Percentiles rank a stretch among this genome's conserved stretches.
Evolutionary conservation across 2,888 invertebrate species (phyloP).

Genomic region (Spisula solida): DNA sequence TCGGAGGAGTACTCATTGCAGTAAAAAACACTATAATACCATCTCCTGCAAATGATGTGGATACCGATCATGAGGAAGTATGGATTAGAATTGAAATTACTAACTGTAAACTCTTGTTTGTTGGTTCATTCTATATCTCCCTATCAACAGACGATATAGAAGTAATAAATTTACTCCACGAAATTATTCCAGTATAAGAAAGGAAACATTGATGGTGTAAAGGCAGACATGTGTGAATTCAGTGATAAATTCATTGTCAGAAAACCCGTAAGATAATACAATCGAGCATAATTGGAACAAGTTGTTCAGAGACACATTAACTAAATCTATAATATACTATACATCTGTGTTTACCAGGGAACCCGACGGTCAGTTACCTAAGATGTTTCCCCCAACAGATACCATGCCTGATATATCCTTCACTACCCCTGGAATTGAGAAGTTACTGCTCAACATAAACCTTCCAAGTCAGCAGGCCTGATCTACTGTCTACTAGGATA

Average conservation of each 20-base stretch:
- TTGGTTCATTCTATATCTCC: slow-evolving; percentile 17
- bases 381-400: slow-evolving; percentile 21
- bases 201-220: slow-evolving; percentile 37
- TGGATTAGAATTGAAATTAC: neutral
- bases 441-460: too few relatives aligned
- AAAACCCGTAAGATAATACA: slow-evolving; percentile 24
- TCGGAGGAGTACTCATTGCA: slow-evolving; percentile 7
- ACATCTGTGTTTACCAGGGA: slow-evolving; percentile 57
- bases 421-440: slow-evolving; percentile 40
- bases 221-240: neutral
- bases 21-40: slow-evolving; percentile 19
- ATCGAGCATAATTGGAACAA: too few relatives aligned
- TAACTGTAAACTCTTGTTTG: neutral
- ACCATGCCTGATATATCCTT: slow-evolving; percentile 47
- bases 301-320: slow-evolving; percentile 38
- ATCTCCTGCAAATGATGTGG: neutral
- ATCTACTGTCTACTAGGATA: too few relatives aligned
- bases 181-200: slow-evolving; percentile 54
- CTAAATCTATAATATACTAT: slow-evolving; percentile 41
- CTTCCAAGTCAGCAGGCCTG: too few relatives aligned
- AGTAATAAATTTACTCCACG: slow-evolving; percentile 42
- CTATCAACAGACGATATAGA: slow-evolving; percentile 34
- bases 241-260: neutral
- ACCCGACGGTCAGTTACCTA: slow-evolving; percentile 39
- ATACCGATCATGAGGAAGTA: neutral